Evolutionary conservation across 2,113 vertebrate genomes (phyloP), one percentile per base, ranked within the genome.

Genomic region (Lepus europaeus): DNA sequence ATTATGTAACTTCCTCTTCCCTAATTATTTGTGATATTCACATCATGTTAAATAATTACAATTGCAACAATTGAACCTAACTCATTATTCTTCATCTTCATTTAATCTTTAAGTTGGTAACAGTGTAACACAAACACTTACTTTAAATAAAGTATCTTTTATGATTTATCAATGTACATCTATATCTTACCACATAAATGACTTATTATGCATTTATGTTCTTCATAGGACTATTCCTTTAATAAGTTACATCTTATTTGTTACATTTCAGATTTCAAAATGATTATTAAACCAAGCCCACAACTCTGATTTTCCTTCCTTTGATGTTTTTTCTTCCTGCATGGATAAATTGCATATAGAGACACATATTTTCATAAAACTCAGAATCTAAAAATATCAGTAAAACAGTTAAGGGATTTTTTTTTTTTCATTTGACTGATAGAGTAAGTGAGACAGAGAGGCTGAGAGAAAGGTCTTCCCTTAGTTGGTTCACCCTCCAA

Each of bases 31-130:
- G 3, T 73, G 81, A 56, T 56, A 83, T 11, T 3, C 33, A 17
- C 6, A 63, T 19, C 3, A 79, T 53, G 25, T 73, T 77, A 76
- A 83, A 88, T 81, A 91, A 68, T 5, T 17, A 27, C 59, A 91
- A 82, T 45, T 76, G 12, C 25, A 90, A 25, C 0, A 95, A 72
- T 79, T 73, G 20, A 84, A 80, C 23, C 4, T 53, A 72, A 88
- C 74, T 87, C 10, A 81, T 89, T 84, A 45, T 45, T 87, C 5
- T 74, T 80, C 36, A 49, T 3, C 49, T 94, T 89, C 27, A 92
- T 49, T 91, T 89, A 78, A 29, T 19, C 72, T 87, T 89, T 79
- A 3, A 33, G 3, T 63, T 86, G 11, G 23, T 63, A 86, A 36
- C 9, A 63, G 68, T 31, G 11, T 72, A 36, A 23, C 29, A 89